These are phyloP conservation scores for Parauchenoglanis ngamensis DNA, from an alignment of 2,797 vertebrate genomes.

Conservation along the genomic window DNA sequence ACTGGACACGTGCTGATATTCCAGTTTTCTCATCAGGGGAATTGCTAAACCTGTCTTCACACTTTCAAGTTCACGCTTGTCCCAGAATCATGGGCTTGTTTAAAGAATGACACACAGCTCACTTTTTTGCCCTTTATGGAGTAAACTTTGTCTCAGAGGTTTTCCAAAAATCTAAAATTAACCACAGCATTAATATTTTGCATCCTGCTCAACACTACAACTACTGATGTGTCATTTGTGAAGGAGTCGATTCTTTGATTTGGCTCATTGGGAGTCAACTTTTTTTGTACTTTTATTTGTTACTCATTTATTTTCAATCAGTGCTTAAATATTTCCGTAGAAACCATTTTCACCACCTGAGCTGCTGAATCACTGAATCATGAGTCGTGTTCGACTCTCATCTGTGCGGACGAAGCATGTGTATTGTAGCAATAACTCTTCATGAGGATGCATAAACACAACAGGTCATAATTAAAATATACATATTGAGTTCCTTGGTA, in stretches of 20 bases:
- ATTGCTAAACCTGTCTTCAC: not conserved
- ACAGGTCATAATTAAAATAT: not conserved
- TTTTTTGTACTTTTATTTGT: not conserved
- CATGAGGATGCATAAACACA: no score
- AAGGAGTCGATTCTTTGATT: not conserved
- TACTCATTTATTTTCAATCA: not conserved
- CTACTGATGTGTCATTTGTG: not conserved
- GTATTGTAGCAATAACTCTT: no score
- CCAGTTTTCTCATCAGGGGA: not conserved
- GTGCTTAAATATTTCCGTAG: not conserved
- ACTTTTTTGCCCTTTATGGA: not conserved
- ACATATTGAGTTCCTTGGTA: not conserved
- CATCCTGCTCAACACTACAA: no score
- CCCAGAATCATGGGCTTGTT: not conserved
- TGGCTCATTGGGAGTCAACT: not conserved
- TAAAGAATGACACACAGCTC: not conserved
- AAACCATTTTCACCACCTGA: not conserved
- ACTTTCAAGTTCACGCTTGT: constrained; percentile 10
- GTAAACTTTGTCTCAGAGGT: not conserved
- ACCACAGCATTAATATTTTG: not conserved
- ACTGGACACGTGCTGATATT: not conserved
- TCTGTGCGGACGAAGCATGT: no score
- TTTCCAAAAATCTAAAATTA: not conserved
- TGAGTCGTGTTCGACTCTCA: not conserved
- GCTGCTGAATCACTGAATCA: not conserved